phyloP scores from a whole-genome alignment of 53 echinoderm and acorn worm species.

The Actinopyga echinites region DNA sequence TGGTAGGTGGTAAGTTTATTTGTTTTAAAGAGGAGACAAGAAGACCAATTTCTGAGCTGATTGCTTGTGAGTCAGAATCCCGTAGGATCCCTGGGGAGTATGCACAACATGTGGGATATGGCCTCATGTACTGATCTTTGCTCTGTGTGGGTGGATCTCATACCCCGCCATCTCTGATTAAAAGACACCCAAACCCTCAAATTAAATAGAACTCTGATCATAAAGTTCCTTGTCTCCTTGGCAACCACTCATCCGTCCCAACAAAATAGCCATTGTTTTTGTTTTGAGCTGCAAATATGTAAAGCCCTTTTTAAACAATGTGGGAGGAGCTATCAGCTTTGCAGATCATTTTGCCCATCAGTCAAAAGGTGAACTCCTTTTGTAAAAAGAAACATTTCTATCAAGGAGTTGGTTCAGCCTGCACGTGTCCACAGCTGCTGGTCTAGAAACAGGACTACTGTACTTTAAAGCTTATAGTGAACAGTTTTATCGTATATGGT shows the following conservation, averaged over 20 bases:
- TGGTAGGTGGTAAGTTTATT: slow-evolving; percentile 26
- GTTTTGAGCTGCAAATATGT: slow-evolving; percentile 27
- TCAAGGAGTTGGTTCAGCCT: no score
- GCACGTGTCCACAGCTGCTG: no score
- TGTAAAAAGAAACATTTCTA: slow-evolving; percentile 30
- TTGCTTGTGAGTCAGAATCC: no score
- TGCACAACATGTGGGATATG: slow-evolving; percentile 36
- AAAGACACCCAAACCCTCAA: slow-evolving; percentile 35
- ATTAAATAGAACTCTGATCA: slow-evolving; percentile 43
- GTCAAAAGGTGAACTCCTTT: slow-evolving; percentile 30
- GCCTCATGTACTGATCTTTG: slow-evolving; percentile 42
- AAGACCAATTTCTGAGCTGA: not conserved
- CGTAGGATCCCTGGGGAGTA: slow-evolving; percentile 1
- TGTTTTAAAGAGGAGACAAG: slow-evolving; percentile 17
- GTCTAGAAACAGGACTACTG: no score
- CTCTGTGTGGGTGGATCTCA: slow-evolving; percentile 36
- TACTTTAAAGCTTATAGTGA: no score
- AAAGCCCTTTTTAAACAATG: slow-evolving; percentile 36
- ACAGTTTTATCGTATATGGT: no score
- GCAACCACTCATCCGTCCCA: slow-evolving; percentile 25
- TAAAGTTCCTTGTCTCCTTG: slow-evolving; percentile 21
- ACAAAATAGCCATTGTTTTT: slow-evolving; percentile 32
- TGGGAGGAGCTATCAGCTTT: slow-evolving; percentile 31
- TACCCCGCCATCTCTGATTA: slow-evolving; percentile 23
- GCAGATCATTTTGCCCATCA: slow-evolving; percentile 18